phyloP scores from a whole-genome alignment of 2,113 vertebrate species.

The Chinchilla lanigera region DNA sequence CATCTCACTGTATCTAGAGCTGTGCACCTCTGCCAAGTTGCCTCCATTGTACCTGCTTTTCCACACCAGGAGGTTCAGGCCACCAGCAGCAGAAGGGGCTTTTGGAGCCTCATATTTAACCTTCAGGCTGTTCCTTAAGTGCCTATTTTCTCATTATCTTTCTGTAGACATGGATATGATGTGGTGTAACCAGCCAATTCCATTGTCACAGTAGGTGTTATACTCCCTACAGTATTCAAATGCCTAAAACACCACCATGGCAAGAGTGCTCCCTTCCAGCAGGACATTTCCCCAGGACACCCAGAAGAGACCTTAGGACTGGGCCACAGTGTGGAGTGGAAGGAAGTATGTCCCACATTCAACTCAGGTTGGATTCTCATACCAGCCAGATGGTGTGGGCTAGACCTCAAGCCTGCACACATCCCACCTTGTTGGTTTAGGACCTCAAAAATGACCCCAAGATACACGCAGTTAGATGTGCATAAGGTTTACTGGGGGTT shows the following conservation, averaged over 20 bases:
- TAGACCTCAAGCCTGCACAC: not conserved
- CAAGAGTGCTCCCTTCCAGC: not conserved
- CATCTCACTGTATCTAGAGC: not conserved
- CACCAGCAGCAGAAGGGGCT: not conserved
- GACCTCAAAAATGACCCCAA: not conserved
- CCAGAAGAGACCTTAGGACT: not conserved
- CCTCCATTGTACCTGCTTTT: not conserved
- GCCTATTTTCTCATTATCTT: not conserved
- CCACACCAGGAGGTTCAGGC: too few relatives aligned
- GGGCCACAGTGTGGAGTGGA: not conserved
- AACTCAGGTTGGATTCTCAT: not conserved
- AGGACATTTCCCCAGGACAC: not conserved
- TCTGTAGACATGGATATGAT: not conserved
- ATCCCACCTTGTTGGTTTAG: not conserved
- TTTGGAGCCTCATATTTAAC: not conserved
- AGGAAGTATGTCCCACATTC: not conserved
- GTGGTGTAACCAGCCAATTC: not conserved
- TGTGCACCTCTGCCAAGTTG: not conserved
- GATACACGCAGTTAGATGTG: not conserved
- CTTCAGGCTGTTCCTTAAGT: not conserved
- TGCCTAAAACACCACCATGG: not conserved
- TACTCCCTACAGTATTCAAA: not conserved
- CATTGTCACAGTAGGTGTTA: not conserved
- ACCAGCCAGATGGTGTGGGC: not conserved
- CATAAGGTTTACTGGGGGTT: not conserved